Evolutionary conservation across 2,113 vertebrate species (phyloP).

Genomic region (Romanogobio albipinnatus): DNA sequence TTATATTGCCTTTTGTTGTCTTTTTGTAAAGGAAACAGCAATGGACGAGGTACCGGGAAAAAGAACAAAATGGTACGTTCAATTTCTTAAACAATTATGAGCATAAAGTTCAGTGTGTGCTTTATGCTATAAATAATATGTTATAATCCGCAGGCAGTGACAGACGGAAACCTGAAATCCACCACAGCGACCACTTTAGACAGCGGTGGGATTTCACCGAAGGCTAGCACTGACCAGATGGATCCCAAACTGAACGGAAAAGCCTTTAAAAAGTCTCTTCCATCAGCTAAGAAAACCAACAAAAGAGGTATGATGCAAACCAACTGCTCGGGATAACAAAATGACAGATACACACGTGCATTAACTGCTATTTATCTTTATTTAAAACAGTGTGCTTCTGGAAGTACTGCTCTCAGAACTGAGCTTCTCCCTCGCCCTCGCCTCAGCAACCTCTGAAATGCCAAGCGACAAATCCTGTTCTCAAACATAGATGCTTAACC

Average conservation of each 20-base stretch:
- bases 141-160: constrained; percentile 54
- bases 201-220: constrained; percentile 58
- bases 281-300: constrained; percentile 74
- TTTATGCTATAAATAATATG: not conserved
- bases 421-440: constrained; percentile 32
- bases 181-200: constrained; percentile 62
- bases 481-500: constrained; percentile 27
- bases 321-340: no score
- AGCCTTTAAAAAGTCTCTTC: constrained; percentile 66
- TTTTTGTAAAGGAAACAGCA: constrained; percentile 56
- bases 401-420: constrained; percentile 83
- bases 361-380: not conserved
- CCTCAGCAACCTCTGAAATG: not conserved
- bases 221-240: constrained; percentile 54
- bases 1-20: not conserved
- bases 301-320: constrained; percentile 72
- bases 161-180: constrained; percentile 56
- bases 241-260: constrained; percentile 61
- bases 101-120: not conserved
- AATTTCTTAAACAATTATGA: not conserved
- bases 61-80: constrained; percentile 71
- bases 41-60: constrained; percentile 62
- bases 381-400: constrained; percentile 77
- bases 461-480: not conserved
- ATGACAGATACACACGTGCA: not conserved